A percentile compares a stretch with the other conserved stretches of the same genome.
These are phyloP conservation scores for Lacerta bilineata DNA, from an alignment of 2,797 vertebrate genomes.

Conservation along the genomic window DNA sequence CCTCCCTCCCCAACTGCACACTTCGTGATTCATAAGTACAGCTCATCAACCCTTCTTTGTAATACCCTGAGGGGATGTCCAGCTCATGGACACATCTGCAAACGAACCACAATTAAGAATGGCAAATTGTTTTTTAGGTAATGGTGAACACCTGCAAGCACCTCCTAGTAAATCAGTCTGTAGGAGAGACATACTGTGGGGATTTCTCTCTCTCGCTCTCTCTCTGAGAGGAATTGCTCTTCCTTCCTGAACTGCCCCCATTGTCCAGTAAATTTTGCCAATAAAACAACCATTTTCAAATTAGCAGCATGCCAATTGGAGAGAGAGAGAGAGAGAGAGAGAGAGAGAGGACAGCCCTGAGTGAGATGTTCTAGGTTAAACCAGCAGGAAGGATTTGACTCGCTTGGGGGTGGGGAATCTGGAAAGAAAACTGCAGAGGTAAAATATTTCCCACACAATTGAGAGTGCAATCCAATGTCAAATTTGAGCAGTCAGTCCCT, in stretches of 20 bases:
- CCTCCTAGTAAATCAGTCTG: constrained; percentile 32
- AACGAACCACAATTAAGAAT: constrained; percentile 27
- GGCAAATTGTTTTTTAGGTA: constrained; percentile 30
- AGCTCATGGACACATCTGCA: constrained; percentile 53
- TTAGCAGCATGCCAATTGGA: constrained; percentile 21
- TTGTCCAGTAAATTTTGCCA: rapidly evolving
- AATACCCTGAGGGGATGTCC: constrained; percentile 56
- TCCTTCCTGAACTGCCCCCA: constrained; percentile 45
- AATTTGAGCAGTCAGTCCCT: no score
- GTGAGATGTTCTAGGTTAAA: background rate
- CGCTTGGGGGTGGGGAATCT: background rate
- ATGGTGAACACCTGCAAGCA: constrained; percentile 48
- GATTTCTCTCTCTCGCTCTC: background rate
- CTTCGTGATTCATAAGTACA: constrained; percentile 47
- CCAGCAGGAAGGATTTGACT: constrained; percentile 68
- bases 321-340: constrained; percentile 22
- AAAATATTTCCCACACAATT: constrained; percentile 35
- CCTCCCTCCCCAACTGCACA: constrained; percentile 28
- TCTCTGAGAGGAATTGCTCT: constrained; percentile 9
- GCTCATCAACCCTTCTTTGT: constrained; percentile 53
- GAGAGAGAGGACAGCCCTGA: background rate
- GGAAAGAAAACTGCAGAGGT: constrained; percentile 52
- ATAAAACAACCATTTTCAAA: background rate
- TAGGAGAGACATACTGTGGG: constrained; percentile 1
- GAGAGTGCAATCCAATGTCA: background rate